Base-by-base conservation (phyloP, 2,888 invertebrate species). In the Sinohyriopsis cumingii region DNA sequence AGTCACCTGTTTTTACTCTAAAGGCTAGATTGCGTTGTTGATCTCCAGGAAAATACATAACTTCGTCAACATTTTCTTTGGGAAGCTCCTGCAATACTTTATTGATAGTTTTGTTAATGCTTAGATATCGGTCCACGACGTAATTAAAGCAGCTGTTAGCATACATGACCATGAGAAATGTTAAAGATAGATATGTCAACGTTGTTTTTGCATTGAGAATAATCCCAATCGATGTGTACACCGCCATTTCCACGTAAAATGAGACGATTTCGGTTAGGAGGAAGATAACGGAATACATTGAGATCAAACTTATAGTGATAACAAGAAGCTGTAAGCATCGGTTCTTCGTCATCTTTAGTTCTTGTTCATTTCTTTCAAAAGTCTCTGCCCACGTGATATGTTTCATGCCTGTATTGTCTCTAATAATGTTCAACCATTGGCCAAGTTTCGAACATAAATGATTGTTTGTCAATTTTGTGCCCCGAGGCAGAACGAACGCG, bases 181-280 rank as follows among this genome's bases (percentile, higher is more conserved):
- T 70, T 18, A 89, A 73, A 5, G 87, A 82, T 15, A 87, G 56
- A 68, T 87, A 88, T 59, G 83, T 82, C 56, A 85, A 68, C 0
- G 82, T 82, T 24, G 78, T 67, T 7, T 81, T 79, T 0, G 87
- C 86, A 68, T 88, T 87, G 5, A 89, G 78, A 53, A 88, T 83
- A 20, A 87, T 75, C 2, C 89, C 88, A 75, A 88, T 85, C 55
- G 86, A 67, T 0, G 87, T 86, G 68, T 87, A 85, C 6, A 86
- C 84, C 20, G 72, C 69, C n/a, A 87, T 69, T 76, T 89, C 88
- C 12, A 86, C 85, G n/a, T 84, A 64, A 68, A 88, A 87, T 6
- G 86, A 84, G 7, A 85, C 69, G 45, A 82, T 78, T 68, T 89
- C 89, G 62, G 85, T 85, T 15, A 85, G 70, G 53, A 88, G 76